Conservation (phyloP, 2,113 vertebrate species). For the Vulpes ferrilata region DNA sequence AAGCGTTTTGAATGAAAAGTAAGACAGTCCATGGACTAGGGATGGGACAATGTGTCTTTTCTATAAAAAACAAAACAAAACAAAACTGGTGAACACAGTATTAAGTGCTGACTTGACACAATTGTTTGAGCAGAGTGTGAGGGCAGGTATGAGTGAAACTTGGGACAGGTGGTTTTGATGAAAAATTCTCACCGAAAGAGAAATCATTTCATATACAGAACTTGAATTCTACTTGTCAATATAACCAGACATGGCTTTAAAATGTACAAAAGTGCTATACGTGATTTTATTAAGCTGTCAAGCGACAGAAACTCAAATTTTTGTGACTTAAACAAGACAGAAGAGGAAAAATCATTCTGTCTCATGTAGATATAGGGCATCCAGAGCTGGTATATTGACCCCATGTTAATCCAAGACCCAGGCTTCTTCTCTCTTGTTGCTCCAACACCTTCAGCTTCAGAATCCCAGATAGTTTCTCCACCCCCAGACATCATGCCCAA, state of each 20-base stretch:
- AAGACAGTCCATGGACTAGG: neutral
- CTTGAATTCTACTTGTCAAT: neutral
- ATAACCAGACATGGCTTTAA: neutral
- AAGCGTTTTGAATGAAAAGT: conserved; percentile 37
- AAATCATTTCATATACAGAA: neutral
- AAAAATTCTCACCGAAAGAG: conserved; percentile 13
- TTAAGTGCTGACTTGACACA: conserved; percentile 16
- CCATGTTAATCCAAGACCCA: neutral
- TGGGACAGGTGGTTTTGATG: neutral
- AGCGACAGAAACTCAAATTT: conserved; percentile 13
- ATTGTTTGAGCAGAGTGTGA: neutral
- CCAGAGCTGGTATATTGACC: neutral
- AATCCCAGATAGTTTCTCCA: neutral
- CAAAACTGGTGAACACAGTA: neutral
- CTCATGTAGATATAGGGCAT: neutral
- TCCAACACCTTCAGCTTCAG: neutral
- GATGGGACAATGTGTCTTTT: neutral
- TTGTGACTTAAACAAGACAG: conserved; percentile 4
- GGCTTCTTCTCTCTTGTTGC: neutral
- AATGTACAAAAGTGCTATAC: neutral
- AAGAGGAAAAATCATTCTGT: neutral
- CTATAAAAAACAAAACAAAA: neutral
- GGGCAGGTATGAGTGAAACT: neutral
- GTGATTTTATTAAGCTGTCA: conserved; percentile 42
- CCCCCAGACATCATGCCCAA: neutral